A percentile compares a stretch with the other conserved stretches of the same genome.
These are phyloP conservation scores for Serripes groenlandicus DNA, from an alignment of 2,888 invertebrate species.

Conservation along the genomic window DNA sequence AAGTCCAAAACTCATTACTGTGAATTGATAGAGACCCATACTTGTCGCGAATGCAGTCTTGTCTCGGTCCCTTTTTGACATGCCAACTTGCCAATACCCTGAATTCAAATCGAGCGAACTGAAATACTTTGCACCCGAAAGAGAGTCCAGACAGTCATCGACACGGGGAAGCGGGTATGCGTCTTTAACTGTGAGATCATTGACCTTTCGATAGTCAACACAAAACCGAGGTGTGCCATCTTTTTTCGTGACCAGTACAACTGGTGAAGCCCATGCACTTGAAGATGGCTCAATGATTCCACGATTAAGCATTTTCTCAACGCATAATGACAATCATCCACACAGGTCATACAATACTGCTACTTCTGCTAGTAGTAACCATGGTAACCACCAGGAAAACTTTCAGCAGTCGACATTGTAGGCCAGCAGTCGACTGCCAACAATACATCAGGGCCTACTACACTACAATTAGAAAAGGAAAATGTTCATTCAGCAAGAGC, in stretches of 20 bases:
- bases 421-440: slow-evolving; percentile 29
- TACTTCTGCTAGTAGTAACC: too few relatives aligned
- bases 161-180: slow-evolving; percentile 59
- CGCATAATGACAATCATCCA: too few relatives aligned
- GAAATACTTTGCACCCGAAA: slow-evolving; percentile 55
- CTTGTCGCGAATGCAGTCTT: slow-evolving; percentile 60
- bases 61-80: slow-evolving; percentile 47
- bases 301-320: slow-evolving; percentile 48
- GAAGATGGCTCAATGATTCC: slow-evolving; percentile 57
- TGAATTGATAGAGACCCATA: slow-evolving; percentile 40
- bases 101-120: slow-evolving; percentile 56
- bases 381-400: too few relatives aligned
- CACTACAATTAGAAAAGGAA: background rate
- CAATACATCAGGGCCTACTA: slow-evolving; percentile 2
- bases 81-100: slow-evolving; percentile 62
- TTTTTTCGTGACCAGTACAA: slow-evolving; percentile 59
- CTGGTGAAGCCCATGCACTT: slow-evolving; percentile 58
- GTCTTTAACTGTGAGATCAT: slow-evolving; percentile 56
- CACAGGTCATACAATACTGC: too few relatives aligned
- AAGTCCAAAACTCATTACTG: slow-evolving; percentile 31
- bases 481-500: slow-evolving; percentile 24
- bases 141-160: slow-evolving; percentile 57
- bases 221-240: slow-evolving; percentile 56
- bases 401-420: slow-evolving; percentile 23
- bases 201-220: slow-evolving; percentile 57